Percentiles rank a stretch among this genome's conserved stretches.
Evolutionary conservation across 2,797 vertebrate genomes (phyloP).

Genomic region (Tragopan temminckii): DNA sequence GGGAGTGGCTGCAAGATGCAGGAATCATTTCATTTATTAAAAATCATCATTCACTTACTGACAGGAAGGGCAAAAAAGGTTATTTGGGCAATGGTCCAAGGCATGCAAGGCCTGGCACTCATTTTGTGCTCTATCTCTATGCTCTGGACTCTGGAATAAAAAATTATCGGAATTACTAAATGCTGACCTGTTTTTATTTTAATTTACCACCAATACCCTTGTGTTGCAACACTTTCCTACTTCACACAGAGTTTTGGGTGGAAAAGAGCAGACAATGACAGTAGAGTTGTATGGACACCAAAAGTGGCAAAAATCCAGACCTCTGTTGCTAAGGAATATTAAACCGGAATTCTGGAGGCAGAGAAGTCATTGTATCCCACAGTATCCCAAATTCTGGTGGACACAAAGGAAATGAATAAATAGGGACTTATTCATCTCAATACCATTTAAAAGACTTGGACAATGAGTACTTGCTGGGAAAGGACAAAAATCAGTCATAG

Average conservation of each 20-base stretch:
- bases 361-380: constrained; percentile 49
- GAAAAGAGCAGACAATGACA: constrained; percentile 28
- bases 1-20: neutral
- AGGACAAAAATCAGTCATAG: constrained; percentile 50
- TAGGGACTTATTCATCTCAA: constrained; percentile 32
- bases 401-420: constrained; percentile 70
- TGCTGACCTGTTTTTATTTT: constrained; percentile 5
- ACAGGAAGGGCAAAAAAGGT: constrained; percentile 28
- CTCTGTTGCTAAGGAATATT: constrained; percentile 69
- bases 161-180: neutral
- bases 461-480: constrained; percentile 49
- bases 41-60: neutral
- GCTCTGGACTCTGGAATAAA: neutral
- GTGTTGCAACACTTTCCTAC: constrained; percentile 11
- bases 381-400: constrained; percentile 51
- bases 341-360: constrained; percentile 57
- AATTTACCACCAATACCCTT: neutral
- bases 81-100: neutral
- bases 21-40: constrained; percentile 50
- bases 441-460: constrained; percentile 42
- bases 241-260: neutral
- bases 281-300: constrained; percentile 21
- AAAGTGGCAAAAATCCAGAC: constrained; percentile 37
- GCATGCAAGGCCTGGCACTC: neutral
- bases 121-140: neutral